Conservation (phyloP, 2,888 invertebrate species). For the Platycnemis pennipes region DNA sequence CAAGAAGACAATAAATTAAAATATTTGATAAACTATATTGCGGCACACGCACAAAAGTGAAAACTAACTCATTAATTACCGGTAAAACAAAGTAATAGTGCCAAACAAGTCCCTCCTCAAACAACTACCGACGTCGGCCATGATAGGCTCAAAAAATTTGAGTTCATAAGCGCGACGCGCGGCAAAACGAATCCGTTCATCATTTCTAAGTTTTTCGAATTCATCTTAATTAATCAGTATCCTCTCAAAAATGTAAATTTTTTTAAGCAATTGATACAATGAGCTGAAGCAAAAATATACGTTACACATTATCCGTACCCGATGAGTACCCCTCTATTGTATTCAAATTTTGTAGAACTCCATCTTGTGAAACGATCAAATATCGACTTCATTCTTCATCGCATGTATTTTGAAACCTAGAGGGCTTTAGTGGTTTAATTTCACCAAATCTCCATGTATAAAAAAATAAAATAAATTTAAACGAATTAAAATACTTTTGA, state of each 20-base stretch:
- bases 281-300: not conserved
- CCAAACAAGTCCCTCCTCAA: conserved; percentile 69
- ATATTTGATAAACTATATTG: not conserved
- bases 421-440: not conserved
- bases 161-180: conserved; percentile 71
- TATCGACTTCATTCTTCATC: conserved; percentile 21
- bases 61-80: conserved; percentile 29
- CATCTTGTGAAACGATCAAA: conserved; percentile 58
- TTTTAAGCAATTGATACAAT: not conserved
- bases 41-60: not conserved
- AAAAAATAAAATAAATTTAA: not conserved
- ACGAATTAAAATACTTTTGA: too few relatives aligned
- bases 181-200: conserved; percentile 71
- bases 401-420: not conserved
- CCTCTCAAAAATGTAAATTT: not conserved
- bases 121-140: conserved; percentile 73
- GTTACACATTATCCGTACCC: conserved; percentile 9
- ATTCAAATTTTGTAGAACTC: conserved; percentile 62
- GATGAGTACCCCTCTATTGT: conserved; percentile 29
- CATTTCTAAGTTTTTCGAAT: not conserved
- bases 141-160: conserved; percentile 73
- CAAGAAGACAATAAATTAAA: not conserved
- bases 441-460: not conserved
- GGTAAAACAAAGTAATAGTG: conserved; percentile 25
- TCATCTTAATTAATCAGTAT: not conserved